Conservation (phyloP, 2,888 invertebrate genomes). For the Dryadula phaetusa region DNA sequence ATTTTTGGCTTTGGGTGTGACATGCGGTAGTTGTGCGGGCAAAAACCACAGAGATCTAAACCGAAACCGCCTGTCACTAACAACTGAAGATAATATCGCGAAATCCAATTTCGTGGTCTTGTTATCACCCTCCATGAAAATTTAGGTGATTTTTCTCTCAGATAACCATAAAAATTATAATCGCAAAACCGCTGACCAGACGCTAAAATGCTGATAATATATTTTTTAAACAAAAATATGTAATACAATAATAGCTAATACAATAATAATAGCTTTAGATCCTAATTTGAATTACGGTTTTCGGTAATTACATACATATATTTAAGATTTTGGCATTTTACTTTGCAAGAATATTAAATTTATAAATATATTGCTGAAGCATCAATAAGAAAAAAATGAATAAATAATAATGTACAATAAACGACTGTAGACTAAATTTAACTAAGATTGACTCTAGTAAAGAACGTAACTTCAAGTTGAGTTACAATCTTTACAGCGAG, state of each 20-base stretch:
- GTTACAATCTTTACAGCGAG: too few species aligned
- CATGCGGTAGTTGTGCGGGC: constrained; percentile 40
- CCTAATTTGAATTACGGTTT: background rate
- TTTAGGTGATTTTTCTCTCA: constrained; percentile 63
- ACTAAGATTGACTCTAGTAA: background rate
- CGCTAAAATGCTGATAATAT: background rate
- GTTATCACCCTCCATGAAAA: constrained; percentile 75
- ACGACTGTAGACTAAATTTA: too few species aligned
- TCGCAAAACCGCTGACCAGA: constrained; percentile 5
- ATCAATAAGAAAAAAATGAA: too few species aligned
- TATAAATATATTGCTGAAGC: background rate
- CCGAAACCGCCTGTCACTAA: constrained; percentile 56
- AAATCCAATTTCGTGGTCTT: constrained; percentile 84
- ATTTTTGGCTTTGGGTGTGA: constrained; percentile 30
- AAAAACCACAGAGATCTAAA: constrained; percentile 54
- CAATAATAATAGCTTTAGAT: background rate
- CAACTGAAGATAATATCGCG: constrained; percentile 77
- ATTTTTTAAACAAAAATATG: background rate
- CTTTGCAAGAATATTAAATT: background rate
- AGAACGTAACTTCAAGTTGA: background rate
- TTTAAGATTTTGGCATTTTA: background rate
- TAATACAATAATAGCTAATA: background rate
- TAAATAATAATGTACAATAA: too few species aligned
- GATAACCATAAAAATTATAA: constrained; percentile 25
- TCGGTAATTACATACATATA: background rate